A percentile compares a stretch with the other conserved stretches of the same genome.
phyloP scores from a whole-genome alignment of 2,888 invertebrate species.

The Drosophila kuntzei region DNA sequence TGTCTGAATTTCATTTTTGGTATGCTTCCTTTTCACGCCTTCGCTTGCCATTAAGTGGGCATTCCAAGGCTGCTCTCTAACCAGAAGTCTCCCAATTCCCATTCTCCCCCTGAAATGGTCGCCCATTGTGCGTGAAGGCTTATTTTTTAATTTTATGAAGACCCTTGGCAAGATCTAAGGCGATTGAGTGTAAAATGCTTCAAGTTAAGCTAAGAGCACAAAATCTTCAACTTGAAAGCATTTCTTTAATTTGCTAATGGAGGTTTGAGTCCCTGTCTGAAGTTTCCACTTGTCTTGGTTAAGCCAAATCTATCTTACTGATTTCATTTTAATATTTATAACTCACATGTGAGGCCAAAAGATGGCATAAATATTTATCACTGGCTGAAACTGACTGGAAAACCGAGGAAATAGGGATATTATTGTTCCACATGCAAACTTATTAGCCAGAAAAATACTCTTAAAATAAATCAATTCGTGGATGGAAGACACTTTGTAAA shows the following conservation, averaged over 20 bases:
- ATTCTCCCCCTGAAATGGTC: neutral
- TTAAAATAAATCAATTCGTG: neutral
- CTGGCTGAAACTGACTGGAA: conserved; percentile 22
- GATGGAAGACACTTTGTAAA: neutral
- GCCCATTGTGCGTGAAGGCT: conserved; percentile 30
- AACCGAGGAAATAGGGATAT: conserved; percentile 12
- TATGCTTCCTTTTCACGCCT: conserved; percentile 53
- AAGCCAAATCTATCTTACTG: conserved; percentile 8
- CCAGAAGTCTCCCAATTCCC: neutral
- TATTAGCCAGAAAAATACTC: neutral
- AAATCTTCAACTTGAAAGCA: conserved; percentile 18
- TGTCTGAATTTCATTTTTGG: conserved; percentile 65
- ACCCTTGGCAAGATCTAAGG: conserved; percentile 24
- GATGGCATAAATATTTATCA: conserved; percentile 31
- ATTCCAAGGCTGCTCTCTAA: neutral
- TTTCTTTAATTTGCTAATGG: conserved; percentile 46
- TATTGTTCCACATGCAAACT: conserved; percentile 7
- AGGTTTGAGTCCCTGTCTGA: neutral
- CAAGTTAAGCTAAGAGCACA: conserved; percentile 27
- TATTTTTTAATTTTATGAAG: conserved; percentile 39
- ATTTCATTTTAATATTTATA: conserved; percentile 38
- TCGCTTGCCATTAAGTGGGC: conserved; percentile 24
- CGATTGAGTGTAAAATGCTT: conserved; percentile 33
- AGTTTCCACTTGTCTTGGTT: conserved; percentile 1
- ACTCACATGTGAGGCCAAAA: conserved; percentile 12